Evolutionary conservation across 2,888 invertebrate genomes (phyloP).

Genomic region (Lepas anatifera): DNA sequence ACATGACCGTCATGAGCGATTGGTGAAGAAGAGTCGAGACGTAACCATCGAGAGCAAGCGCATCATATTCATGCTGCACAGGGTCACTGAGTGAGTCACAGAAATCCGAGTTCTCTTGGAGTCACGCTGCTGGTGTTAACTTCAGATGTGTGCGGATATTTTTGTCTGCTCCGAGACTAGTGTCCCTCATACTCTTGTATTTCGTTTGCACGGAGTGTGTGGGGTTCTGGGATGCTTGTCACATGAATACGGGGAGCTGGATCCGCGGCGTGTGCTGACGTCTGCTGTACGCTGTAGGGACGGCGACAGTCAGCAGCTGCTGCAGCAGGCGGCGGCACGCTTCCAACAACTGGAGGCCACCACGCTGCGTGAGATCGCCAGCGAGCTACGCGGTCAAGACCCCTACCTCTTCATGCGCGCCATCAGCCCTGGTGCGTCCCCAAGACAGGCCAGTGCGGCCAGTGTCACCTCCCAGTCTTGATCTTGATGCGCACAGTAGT

Average conservation of each 20-base stretch:
- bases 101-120: not conserved
- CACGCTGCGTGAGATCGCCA: conserved; percentile 43
- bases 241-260: too few species aligned
- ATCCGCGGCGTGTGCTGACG: too few species aligned
- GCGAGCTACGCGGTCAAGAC: conserved; percentile 57
- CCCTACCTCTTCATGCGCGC: conserved; percentile 53
- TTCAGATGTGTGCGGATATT: too few species aligned
- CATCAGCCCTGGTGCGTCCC: conserved; percentile 44
- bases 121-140: too few species aligned
- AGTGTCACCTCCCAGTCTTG: too few species aligned
- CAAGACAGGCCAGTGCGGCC: too few species aligned
- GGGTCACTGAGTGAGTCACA: conserved; percentile 45
- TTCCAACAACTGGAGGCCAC: not conserved
- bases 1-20: conserved; percentile 69
- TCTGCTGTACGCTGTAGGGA: not conserved
- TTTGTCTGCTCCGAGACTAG: too few species aligned
- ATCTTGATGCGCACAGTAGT: too few species aligned
- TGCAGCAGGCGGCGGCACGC: not conserved
- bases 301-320: not conserved
- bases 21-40: conserved; percentile 68
- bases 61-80: conserved; percentile 73
- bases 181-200: too few species aligned
- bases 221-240: not conserved
- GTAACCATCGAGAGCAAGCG: conserved; percentile 82
- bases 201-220: not conserved